Percentiles rank a stretch among this genome's conserved stretches.
Evolutionary conservation across 2,797 vertebrate genomes (phyloP).

Genomic region (Pipistrellus kuhlii): DNA sequence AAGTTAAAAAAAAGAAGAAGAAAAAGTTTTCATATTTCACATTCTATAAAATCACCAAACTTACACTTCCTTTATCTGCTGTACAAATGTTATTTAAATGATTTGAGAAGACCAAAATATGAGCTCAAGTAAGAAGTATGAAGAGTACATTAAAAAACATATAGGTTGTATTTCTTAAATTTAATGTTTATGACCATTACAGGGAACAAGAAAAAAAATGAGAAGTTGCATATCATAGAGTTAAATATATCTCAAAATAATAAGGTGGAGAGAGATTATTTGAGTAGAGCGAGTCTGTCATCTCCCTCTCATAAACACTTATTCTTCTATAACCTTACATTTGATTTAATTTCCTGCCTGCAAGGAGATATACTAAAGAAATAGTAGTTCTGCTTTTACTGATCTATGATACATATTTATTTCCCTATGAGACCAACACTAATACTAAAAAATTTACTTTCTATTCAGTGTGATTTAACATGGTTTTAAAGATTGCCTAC

Average conservation of each 20-base stretch:
- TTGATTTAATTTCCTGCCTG: slow-evolving; percentile 19
- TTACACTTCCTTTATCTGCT: slow-evolving; percentile 40
- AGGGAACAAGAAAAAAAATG: slow-evolving; percentile 3
- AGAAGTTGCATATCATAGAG: not conserved
- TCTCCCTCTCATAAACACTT: not conserved
- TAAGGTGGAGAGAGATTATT: not conserved
- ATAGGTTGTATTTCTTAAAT: slow-evolving; percentile 49
- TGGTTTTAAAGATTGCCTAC: not conserved
- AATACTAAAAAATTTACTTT: slow-evolving; percentile 38
- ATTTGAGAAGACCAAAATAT: slow-evolving; percentile 60
- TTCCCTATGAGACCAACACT: slow-evolving; percentile 1
- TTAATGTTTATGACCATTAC: not conserved
- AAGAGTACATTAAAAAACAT: not conserved
- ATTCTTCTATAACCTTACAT: not conserved
- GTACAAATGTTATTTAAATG: slow-evolving; percentile 60
- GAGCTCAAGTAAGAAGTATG: slow-evolving; percentile 34
- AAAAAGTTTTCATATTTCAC: slow-evolving; percentile 61
- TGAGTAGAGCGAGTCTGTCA: slow-evolving; percentile 2
- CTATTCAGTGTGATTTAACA: slow-evolving; percentile 23
- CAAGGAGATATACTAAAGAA: slow-evolving; percentile 5
- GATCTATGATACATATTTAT: not conserved
- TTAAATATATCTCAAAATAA: slow-evolving; percentile 51
- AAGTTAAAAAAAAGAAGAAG: slow-evolving; percentile 74
- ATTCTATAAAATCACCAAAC: slow-evolving; percentile 61
- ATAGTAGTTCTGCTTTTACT: not conserved